Evolutionary conservation across 2,797 vertebrate species (phyloP).

Genomic region (Melanotaenia trifasciata): DNA sequence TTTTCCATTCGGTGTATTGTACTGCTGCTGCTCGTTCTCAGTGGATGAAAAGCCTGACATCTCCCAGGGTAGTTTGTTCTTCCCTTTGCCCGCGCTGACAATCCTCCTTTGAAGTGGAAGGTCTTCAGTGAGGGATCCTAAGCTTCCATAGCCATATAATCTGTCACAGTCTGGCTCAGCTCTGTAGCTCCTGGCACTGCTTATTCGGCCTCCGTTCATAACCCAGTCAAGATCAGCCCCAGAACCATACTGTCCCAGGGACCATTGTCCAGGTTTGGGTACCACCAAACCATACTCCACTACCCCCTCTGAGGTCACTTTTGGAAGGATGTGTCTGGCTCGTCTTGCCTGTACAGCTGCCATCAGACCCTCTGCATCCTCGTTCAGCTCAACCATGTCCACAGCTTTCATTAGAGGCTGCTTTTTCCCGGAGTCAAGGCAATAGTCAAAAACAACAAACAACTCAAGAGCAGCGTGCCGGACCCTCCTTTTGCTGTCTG

Average conservation of each 20-base stretch:
- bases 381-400: conserved; percentile 86
- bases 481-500: conserved; percentile 87
- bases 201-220: conserved; percentile 83
- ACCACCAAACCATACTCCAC: conserved; percentile 87
- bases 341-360: conserved; percentile 89
- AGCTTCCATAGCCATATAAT: conserved; percentile 72
- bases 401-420: conserved; percentile 87
- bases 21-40: conserved; percentile 70
- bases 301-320: conserved; percentile 81
- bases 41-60: conserved; percentile 69
- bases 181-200: conserved; percentile 84
- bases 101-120: conserved; percentile 83
- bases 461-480: conserved; percentile 90
- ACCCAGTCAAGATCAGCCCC: conserved; percentile 92
- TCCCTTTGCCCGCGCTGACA: conserved; percentile 91
- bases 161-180: conserved; percentile 71
- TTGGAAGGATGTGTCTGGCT: conserved; percentile 87
- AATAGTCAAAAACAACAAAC: conserved; percentile 86
- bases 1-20: conserved; percentile 62
- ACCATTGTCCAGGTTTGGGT: conserved; percentile 80
- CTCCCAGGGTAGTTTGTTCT: conserved; percentile 95
- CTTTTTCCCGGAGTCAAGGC: conserved; percentile 84
- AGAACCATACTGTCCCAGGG: conserved; percentile 65
- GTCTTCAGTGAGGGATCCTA: conserved; percentile 70
- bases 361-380: conserved; percentile 86